Conservation (phyloP, 2,888 invertebrate species). For the Epistrophe grossulariae region DNA sequence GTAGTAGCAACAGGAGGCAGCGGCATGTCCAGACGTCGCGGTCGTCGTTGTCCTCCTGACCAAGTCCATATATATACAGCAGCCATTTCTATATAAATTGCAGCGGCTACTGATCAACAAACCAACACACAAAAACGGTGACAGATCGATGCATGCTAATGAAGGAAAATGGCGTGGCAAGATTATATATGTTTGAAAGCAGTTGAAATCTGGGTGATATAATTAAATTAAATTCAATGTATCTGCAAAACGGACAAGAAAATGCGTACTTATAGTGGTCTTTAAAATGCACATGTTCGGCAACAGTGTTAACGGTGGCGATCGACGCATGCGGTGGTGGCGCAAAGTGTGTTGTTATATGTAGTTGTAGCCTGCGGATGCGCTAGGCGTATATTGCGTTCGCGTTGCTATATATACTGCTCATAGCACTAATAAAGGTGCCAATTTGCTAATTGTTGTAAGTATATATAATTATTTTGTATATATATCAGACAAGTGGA, state of each 20-base stretch:
- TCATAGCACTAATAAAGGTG: constrained; percentile 25
- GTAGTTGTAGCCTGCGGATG: constrained; percentile 34
- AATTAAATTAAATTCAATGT: constrained; percentile 63
- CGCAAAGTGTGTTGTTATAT: not conserved
- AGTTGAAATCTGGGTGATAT: constrained; percentile 59
- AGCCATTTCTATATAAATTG: constrained; percentile 13
- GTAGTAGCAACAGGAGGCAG: constrained; percentile 57
- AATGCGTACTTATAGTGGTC: constrained; percentile 22
- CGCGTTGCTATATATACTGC: not conserved
- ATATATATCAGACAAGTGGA: constrained; percentile 21
- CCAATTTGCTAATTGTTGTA: constrained; percentile 51
- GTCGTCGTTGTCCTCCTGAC: constrained; percentile 46
- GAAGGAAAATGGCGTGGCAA: constrained; percentile 65
- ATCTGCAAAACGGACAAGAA: constrained; percentile 52
- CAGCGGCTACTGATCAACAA: constrained; percentile 16
- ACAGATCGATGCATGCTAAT: constrained; percentile 73
- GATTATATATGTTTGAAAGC: constrained; percentile 63
- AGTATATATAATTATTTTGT: constrained; percentile 50
- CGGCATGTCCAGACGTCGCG: constrained; percentile 32
- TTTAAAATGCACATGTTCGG: constrained; percentile 10
- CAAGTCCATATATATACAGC: constrained; percentile 22
- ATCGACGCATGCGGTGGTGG: not conserved
- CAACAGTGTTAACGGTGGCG: not conserved
- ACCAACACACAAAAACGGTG: constrained; percentile 53
- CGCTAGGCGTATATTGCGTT: constrained; percentile 3